Evolutionary conservation across 2,113 vertebrate species (phyloP).

Genomic region (Piliocolobus tephrosceles): DNA sequence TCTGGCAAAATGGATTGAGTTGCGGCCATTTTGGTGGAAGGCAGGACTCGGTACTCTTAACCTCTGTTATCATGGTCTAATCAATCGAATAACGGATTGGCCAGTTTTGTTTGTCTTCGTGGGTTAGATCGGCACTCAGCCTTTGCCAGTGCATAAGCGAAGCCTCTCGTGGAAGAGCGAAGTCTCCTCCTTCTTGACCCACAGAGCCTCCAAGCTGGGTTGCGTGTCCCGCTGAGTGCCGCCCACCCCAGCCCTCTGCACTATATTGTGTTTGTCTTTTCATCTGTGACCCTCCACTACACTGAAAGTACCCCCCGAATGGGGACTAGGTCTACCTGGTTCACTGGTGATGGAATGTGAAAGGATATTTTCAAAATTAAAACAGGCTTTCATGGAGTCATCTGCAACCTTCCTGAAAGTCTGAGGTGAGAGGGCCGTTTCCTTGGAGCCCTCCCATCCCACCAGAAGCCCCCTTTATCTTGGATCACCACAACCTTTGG

Average conservation of each 20-base stretch:
- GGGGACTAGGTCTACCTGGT: too few species aligned
- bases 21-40: not conserved
- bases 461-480: not conserved
- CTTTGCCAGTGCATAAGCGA: not conserved
- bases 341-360: not conserved
- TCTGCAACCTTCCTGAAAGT: not conserved
- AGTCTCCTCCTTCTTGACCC: not conserved
- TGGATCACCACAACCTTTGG: not conserved
- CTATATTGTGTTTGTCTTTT: not conserved
- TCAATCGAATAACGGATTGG: not conserved
- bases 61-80: not conserved
- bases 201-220: not conserved
- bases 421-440: not conserved
- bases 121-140: not conserved
- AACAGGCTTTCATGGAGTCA: not conserved
- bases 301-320: not conserved
- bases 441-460: not conserved
- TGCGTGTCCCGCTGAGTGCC: fast-evolving
- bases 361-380: not conserved
- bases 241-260: fast-evolving
- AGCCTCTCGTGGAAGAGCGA: not conserved
- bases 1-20: not conserved
- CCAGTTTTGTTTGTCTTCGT: not conserved
- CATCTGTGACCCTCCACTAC: not conserved
- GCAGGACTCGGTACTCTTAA: not conserved